Evolutionary conservation across 2,888 invertebrate species (phyloP), one percentile per base, ranked within the genome.

Genomic region (Osedax fenrisi): DNA sequence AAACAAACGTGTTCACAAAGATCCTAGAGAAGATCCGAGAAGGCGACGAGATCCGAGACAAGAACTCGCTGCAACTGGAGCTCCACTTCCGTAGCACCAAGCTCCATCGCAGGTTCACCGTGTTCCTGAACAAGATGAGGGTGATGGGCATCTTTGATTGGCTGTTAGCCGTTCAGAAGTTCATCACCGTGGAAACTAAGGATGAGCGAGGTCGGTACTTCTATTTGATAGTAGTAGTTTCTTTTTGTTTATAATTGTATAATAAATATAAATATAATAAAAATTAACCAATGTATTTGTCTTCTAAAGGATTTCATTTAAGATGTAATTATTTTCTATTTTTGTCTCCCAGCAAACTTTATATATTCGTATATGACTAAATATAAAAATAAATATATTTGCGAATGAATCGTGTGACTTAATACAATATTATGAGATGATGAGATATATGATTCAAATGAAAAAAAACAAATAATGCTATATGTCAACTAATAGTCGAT

Each of bases 141-240:
- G 86, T 96, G 75, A 92, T 95, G 89, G 91, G 92, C 0, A 90
- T 95, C 77, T 87, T 94, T 80, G 94, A 94, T 85, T 96, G 94
- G 92, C 90, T 94, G 89, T 90, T 92, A 83, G 88, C 90, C 3
- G 89, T 92, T 0, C 87, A 89, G 79, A 90, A 91, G 81, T 95
- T 92, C 85, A 86, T 95, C 72, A 87, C 79, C 61, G 80, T 81
- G 21, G 80, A 79, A 89, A 78, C 84, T 17, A 82, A 5, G 5
- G 41, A 41, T 41, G 41, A 41, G 17, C 5, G 41, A 41, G 41
- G 41, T 41, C 41, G 41, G 41, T 17, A 41, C 17, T 41, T 41
- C 41, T 41, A 41, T 5, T 41, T 41, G 41, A 17, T 41, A 41
- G 17, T 41, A 10, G 41, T 41, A 41, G 5, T 41, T 41, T 10